These are phyloP conservation scores for Megastigmus dorsalis DNA, from an alignment of 2,888 invertebrate genomes.

Conservation along the genomic window DNA sequence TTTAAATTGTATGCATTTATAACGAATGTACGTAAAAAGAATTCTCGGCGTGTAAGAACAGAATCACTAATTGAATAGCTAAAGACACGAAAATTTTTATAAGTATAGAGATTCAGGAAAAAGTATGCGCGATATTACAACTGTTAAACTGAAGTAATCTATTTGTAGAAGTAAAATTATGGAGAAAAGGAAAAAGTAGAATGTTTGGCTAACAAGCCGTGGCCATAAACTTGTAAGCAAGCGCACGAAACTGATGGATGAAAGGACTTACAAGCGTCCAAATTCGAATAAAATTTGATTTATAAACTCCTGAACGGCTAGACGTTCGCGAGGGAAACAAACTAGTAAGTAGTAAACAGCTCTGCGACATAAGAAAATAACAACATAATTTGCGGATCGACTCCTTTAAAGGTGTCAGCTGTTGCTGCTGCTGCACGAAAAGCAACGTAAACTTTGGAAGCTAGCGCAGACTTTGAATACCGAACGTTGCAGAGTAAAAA, in stretches of 20 bases:
- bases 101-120: too few species aligned
- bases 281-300: conserved; percentile 10
- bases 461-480: neutral
- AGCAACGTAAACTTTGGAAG: neutral
- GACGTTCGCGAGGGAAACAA: neutral
- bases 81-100: too few species aligned
- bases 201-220: too few species aligned
- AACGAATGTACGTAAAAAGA: too few species aligned
- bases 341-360: neutral
- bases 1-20: too few species aligned
- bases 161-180: too few species aligned
- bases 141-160: too few species aligned
- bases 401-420: conserved; percentile 13
- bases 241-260: conserved; percentile 11
- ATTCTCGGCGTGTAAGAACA: too few species aligned
- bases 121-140: too few species aligned
- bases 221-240: conserved; percentile 2
- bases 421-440: neutral
- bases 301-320: neutral
- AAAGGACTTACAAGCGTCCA: neutral
- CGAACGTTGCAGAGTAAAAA: neutral
- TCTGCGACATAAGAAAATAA: conserved; percentile 8
- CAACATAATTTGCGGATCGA: conserved; percentile 6
- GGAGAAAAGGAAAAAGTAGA: neutral
- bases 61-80: too few species aligned